A percentile compares a stretch with the other conserved stretches of the same genome.
phyloP scores from a whole-genome alignment of 2,888 invertebrate genomes.

The Icerya purchasi region DNA sequence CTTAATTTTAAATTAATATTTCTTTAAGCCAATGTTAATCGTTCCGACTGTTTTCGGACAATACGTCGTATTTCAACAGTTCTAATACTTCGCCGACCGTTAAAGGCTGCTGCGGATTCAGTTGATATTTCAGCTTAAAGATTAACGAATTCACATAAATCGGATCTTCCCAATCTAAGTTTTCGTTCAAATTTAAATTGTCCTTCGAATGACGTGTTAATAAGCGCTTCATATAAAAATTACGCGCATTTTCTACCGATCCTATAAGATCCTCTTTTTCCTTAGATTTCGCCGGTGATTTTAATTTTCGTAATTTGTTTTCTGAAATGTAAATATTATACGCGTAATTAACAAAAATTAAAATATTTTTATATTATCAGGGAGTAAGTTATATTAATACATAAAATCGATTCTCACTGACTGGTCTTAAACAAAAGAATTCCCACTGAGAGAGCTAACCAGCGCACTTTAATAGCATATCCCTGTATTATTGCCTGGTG shows the following conservation, averaged over 20 bases:
- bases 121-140: constrained; percentile 15
- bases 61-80: constrained; percentile 28
- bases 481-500: no score
- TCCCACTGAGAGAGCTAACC: no score
- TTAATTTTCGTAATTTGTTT: constrained; percentile 11
- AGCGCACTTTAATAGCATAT: no score
- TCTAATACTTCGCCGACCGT: constrained; percentile 29
- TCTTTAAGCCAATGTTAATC: neutral
- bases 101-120: constrained; percentile 25
- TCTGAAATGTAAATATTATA: no score
- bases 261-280: constrained; percentile 1
- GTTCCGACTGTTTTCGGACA: constrained; percentile 18
- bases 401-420: constrained; percentile 2
- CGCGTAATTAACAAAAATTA: no score
- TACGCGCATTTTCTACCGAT: constrained; percentile 2
- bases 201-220: constrained; percentile 5
- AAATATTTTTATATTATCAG: no score
- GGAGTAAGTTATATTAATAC: neutral
- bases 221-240: constrained; percentile 7
- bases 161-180: constrained; percentile 15
- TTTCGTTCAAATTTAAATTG: constrained; percentile 9
- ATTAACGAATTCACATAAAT: constrained; percentile 16
- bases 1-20: neutral
- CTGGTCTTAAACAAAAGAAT: no score
- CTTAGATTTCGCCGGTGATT: constrained; percentile 11